Evolutionary conservation across 2,888 invertebrate genomes (phyloP), one percentile per base, ranked within the genome.

Genomic region (Stegana nigrithorax): DNA sequence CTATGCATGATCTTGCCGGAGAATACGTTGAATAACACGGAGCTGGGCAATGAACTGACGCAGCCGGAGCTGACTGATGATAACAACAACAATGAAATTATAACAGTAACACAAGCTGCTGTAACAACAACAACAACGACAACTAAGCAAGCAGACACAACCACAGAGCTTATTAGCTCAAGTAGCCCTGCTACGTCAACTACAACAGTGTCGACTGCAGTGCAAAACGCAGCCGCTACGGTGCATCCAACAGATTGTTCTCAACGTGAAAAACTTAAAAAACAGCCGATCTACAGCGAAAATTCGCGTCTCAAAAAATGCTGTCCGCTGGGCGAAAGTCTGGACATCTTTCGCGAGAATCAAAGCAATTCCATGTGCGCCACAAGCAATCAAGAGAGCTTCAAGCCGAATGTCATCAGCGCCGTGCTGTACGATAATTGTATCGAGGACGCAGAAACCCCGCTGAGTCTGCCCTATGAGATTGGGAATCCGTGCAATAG

Each of bases 251-350:
- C 63, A 3, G 79, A 82, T 56, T 83, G 83, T 55, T 80, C 83
- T 0, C 82, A 82, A 53, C 76, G 82, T 1, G 73, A 79, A 56
- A 81, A 73, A 55, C 66, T 67, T 0, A 67, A 72, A 32, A 67
- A 44, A 2, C 84, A 84, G 53, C 84, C 83, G 1, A 29, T 70
- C 6, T 62, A 64, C 3, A 70, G 69, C n/a, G 57, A 70, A 6
- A 63, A 66, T 3, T 80, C 88, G 81, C 87, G 86, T 78, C 81
- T 87, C 75, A 86, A 87, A 64, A 85, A 85, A 75, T 85, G 85
- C 58, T 84, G 85, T 66, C 81, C 85, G 10, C 67, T 78, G 26
- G 84, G 83, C 50, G 84, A 84, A 66, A 83, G 80, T 60, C 69
- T 84, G 47, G 71, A 75, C 27, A 68, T 80, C 44, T 75, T 75